Evolutionary conservation across 2,113 vertebrate species (phyloP).

Genomic region (Trochalopteron elliotii): DNA sequence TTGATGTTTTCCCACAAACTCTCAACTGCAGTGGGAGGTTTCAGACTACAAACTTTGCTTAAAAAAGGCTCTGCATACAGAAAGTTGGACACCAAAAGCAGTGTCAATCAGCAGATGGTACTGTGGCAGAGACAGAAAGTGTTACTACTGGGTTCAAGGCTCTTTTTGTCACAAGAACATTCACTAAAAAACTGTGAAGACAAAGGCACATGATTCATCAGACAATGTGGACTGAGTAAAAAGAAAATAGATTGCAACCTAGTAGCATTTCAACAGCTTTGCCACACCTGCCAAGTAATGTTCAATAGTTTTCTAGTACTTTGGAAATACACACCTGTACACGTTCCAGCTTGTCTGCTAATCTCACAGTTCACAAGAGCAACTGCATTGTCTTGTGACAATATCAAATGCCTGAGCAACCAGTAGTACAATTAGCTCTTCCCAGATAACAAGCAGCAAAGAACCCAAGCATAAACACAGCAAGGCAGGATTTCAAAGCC

Average conservation of each 20-base stretch:
- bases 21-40: not conserved
- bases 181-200: not conserved
- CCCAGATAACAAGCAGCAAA: not conserved
- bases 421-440: not conserved
- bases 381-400: not conserved
- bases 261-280: not conserved
- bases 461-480: not conserved
- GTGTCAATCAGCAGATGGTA: not conserved
- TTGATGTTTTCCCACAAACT: not conserved
- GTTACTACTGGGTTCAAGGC: not conserved
- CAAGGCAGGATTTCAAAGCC: not conserved
- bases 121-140: not conserved
- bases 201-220: not conserved
- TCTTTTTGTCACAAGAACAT: not conserved
- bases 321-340: not conserved
- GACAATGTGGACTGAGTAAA: accelerated
- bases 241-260: not conserved
- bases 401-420: not conserved
- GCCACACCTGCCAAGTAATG: not conserved
- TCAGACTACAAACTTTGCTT: not conserved
- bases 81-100: not conserved
- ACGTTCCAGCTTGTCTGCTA: not conserved
- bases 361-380: not conserved
- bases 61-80: not conserved
- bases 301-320: not conserved